Evolutionary conservation across 2,888 invertebrate genomes (phyloP), one percentile per base, ranked within the genome.

Genomic region (Nineta flava): DNA sequence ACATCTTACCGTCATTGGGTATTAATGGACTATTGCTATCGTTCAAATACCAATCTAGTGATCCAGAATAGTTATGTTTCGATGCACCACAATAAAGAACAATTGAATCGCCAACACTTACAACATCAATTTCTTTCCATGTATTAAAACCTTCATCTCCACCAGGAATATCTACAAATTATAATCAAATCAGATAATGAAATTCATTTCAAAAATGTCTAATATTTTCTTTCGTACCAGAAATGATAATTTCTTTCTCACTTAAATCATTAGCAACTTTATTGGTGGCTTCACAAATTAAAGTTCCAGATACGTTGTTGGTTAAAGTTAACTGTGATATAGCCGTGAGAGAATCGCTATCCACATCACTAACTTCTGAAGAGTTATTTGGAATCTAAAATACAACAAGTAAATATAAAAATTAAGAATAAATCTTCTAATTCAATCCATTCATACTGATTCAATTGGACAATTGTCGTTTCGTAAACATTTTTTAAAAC

Each of bases 61-160:
- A 57, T 3, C 66, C 60, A 0, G 71, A 67, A 54, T 70, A 76
- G 52, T 73, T 69, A 54, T 72, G 70, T 15, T 70, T 65, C 1
- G 77, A 70, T 1, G 75, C 77, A 2, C 72, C 75, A 60, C 83
- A 83, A 5, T 65, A 70, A 6, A 81, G 55, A 13, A 61, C 64
- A 1, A 80, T 58, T 49, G 70, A 58, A 53, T 82, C 80, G 1
- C 74, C 76, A 31, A 68, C 66, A 1, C 77, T 73, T 1, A 72
- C 55, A 42, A 53, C 54, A 12, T 55, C 57, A 15, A 53, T 54
- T 1, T 61, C 61, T 1, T 66, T 67, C 52, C 65, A 65, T 6
- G 73, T 64, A 9, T 65, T 61, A 56, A 74, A 69, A 9, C 72
- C 73, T 40, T 66, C 19, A 19, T 19, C 19, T 19, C 19, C 19